Conservation (phyloP, 2,797 vertebrate genomes). For the Staurois parvus region DNA sequence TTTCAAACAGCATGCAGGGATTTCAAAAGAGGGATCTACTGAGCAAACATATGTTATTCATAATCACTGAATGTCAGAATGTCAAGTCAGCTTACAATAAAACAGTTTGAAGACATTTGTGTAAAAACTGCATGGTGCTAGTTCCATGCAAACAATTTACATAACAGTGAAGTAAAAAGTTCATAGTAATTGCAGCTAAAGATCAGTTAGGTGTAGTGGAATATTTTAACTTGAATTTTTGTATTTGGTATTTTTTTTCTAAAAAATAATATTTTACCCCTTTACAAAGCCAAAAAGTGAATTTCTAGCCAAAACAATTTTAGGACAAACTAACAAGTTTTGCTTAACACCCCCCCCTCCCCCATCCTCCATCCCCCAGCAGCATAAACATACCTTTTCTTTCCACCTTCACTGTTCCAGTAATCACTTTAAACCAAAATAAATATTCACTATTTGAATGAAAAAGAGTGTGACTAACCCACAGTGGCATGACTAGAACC, state of each 20-base stretch:
- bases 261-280: not conserved
- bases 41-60: conserved; percentile 60
- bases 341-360: too few species aligned
- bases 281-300: not conserved
- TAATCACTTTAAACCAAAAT: too few species aligned
- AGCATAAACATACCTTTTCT: too few species aligned
- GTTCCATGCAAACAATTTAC: conserved; percentile 60
- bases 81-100: conserved; percentile 62
- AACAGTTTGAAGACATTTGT: conserved; percentile 62
- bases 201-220: conserved; percentile 63
- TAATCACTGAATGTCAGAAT: conserved; percentile 61
- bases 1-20: conserved; percentile 57
- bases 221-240: conserved; percentile 60
- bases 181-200: conserved; percentile 61
- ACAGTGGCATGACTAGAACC: too few species aligned
- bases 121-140: conserved; percentile 54
- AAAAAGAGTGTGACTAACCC: too few species aligned
- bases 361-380: too few species aligned
- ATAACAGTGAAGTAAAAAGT: conserved; percentile 59
- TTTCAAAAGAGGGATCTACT: conserved; percentile 51
- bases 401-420: too few species aligned
- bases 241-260: not conserved
- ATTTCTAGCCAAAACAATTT: too few species aligned
- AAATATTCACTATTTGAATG: too few species aligned
- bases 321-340: too few species aligned